Base-by-base conservation (phyloP, 1,140 invertebrate genomes). In the Zaprionus davidi region DNA sequence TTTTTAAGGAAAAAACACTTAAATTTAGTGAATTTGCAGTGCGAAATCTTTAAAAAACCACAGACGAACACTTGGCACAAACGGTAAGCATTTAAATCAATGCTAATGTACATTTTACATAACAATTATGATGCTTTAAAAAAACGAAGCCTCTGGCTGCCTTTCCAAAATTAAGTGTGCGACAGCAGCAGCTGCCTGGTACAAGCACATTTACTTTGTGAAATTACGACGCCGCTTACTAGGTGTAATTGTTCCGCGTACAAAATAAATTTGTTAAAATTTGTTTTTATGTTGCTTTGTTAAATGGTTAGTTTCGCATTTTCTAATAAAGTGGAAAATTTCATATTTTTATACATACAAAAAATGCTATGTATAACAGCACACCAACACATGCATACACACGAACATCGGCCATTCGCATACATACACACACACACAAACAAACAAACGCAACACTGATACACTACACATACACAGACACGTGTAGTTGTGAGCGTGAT, bases 1-100 rank as follows among this genome's bases (percentile, higher is more conserved):
- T 92, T 92, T 92, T 92, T 92, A 92, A 92, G 91, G 91, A 92
- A 92, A 88, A 92, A 92, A 90, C 84, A 92, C 91, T 91, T 92
- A 92, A 92, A 92, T 92, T 92, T 92, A 92, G 91, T 92, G 91
- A 92, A 91, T 92, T 92, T 92, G 91, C 91, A 92, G 91, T 92
- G 91, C 91, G 91, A 92, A 92, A 92, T 90, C 82, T 88, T 91
- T 92, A 91, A 92, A 82, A 91, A 87, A 90, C 85, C 87, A 91
- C 87, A 87, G 91, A 92, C 91, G 80, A 92, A 92, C 91, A 91
- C 91, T 90, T 92, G 84, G 91, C 87, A 91, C 84, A 92, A 92
- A 90, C 91, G 91, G 91, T 92, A 92, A 92, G 91, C 78, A 84
- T 71, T 41, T 64, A 80, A 41, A 78, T 49, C 55, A 59, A 81